phyloP scores from a whole-genome alignment of 2,888 invertebrate genomes.

The Dryocosmus kuriphilus region DNA sequence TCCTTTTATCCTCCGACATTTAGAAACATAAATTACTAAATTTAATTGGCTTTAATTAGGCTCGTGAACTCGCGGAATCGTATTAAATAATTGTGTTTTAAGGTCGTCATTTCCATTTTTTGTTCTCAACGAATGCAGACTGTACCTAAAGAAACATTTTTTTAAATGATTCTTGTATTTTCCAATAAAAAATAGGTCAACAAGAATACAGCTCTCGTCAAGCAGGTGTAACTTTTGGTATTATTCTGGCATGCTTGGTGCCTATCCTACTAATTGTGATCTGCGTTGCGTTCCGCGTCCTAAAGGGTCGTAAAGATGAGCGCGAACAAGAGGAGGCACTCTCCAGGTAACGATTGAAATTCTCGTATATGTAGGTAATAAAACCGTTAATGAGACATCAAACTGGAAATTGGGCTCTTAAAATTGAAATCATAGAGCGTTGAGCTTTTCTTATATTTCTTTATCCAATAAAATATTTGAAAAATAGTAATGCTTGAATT shows the following conservation, averaged over 20 bases:
- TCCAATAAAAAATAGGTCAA: constrained; percentile 80
- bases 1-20: constrained; percentile 38
- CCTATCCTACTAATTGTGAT: constrained; percentile 86
- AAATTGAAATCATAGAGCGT: background rate
- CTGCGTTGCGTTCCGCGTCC: constrained; percentile 83
- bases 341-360: constrained; percentile 68
- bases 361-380: background rate
- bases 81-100: background rate
- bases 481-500: too few relatives aligned
- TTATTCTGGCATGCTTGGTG: constrained; percentile 87
- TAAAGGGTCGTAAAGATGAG: constrained; percentile 80
- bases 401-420: background rate
- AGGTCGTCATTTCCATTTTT: background rate
- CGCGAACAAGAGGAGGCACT: constrained; percentile 78
- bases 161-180: constrained; percentile 27
- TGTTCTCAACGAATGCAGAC: background rate
- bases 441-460: background rate
- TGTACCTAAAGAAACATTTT: background rate
- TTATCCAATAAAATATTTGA: background rate
- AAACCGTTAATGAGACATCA: constrained; percentile 11
- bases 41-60: background rate
- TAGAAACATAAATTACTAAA: background rate
- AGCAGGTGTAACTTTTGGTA: constrained; percentile 87
- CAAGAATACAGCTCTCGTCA: constrained; percentile 89
- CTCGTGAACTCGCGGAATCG: too few relatives aligned